Evolutionary conservation across 2,888 invertebrate species (phyloP).

Genomic region (Cephus rjabovi): DNA sequence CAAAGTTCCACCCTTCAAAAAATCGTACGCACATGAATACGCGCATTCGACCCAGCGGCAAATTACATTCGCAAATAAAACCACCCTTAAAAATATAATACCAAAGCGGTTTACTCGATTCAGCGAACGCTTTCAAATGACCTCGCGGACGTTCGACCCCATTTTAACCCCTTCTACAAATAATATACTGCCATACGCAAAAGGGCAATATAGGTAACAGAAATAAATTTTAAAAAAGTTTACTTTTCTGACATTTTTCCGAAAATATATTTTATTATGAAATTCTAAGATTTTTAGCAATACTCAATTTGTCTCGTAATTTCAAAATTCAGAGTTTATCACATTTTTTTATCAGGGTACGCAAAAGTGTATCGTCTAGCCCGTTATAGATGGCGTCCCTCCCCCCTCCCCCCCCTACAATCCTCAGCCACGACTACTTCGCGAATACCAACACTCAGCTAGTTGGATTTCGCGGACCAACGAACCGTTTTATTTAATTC

Average conservation of each 20-base stretch:
- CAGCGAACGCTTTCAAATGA: not conserved
- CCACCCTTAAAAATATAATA: not conserved
- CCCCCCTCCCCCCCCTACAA: too few relatives aligned
- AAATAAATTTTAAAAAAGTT: not conserved
- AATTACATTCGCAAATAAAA: not conserved
- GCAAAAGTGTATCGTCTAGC: not conserved
- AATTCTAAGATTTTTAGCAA: not conserved
- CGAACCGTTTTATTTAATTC: constrained; percentile 43
- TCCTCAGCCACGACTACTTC: not conserved
- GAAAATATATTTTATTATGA: too few relatives aligned
- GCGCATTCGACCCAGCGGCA: not conserved
- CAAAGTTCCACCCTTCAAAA: constrained; percentile 37
- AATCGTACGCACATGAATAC: not conserved
- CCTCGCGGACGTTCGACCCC: not conserved
- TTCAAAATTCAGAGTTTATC: not conserved
- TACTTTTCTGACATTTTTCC: too few relatives aligned
- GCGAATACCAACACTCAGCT: constrained; percentile 23
- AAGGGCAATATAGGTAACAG: not conserved
- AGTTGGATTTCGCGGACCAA: constrained; percentile 37
- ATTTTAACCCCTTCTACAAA: not conserved
- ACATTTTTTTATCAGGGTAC: not conserved
- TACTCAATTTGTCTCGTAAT: not conserved
- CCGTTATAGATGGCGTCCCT: not conserved
- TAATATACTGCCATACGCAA: not conserved
- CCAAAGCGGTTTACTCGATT: not conserved